Conservation (phyloP, 2,888 invertebrate species). For the Allygus modestus region DNA sequence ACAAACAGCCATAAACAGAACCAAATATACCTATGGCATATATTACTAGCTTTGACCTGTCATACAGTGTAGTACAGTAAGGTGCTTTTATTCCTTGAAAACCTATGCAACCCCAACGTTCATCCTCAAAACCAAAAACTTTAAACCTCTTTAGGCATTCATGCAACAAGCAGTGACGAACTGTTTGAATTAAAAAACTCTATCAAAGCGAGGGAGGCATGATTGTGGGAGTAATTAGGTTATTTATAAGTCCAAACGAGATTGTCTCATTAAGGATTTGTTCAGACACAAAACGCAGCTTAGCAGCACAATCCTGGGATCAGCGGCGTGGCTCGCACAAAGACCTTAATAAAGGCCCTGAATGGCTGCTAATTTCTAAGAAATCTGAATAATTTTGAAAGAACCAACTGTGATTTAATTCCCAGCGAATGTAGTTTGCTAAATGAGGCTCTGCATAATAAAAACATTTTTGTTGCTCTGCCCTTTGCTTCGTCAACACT, state of each 20-base stretch:
- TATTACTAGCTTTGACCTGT: too few relatives aligned
- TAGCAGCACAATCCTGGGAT: slow-evolving; percentile 17
- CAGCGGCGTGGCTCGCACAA: slow-evolving; percentile 31
- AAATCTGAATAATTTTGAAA: slow-evolving; percentile 57
- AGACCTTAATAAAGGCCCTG: slow-evolving; percentile 32
- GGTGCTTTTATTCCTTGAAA: too few relatives aligned
- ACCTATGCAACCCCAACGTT: too few relatives aligned
- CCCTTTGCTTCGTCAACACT: slow-evolving; percentile 37
- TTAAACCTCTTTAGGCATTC: background rate
- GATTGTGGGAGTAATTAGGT: slow-evolving; percentile 43
- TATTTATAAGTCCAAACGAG: slow-evolving; percentile 44
- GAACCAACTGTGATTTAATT: slow-evolving; percentile 51
- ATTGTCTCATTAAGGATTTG: slow-evolving; percentile 49
- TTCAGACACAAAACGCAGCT: slow-evolving; percentile 38
- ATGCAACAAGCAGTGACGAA: slow-evolving; percentile 1
- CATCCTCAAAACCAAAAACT: too few relatives aligned
- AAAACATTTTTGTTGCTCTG: slow-evolving; percentile 40
- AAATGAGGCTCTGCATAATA: slow-evolving; percentile 41
- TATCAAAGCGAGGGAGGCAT: slow-evolving; percentile 8
- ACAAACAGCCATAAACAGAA: too few relatives aligned
- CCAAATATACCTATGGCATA: too few relatives aligned
- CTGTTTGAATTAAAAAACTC: background rate
- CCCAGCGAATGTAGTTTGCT: slow-evolving; percentile 26
- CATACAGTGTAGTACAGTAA: too few relatives aligned
- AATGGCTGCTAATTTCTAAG: slow-evolving; percentile 55